Evolutionary conservation across 2,888 invertebrate species (phyloP), one percentile per base, ranked within the genome.

Genomic region (Drosophila gaucha): DNA sequence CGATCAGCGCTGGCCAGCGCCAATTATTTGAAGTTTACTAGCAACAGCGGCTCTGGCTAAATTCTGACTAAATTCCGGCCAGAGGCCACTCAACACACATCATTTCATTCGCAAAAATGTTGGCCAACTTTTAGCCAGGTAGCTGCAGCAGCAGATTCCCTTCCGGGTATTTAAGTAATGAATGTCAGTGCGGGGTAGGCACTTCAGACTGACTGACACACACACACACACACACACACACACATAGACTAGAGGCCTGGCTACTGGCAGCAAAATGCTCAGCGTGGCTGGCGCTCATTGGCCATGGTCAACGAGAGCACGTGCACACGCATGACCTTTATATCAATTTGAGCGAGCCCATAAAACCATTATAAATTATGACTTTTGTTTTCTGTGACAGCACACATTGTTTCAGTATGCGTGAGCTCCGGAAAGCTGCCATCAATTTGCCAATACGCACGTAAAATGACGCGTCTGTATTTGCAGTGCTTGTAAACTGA

Each of bases 301-400:
- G 52, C 44, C 67, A n/a, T 52, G 69, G 14, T 51, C 24, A 14
- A 60, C 10, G 54, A 1, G 46, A 43, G 73, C 71, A 72, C 73
- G 67, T 73, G 63, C 63, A 52, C 47, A 67, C 78, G 69, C 74
- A 74, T 83, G 80, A 80, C 80, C 80, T 84, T 84, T 68, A 80
- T 78, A 84, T 78, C 75, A 84, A 84, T 80, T 80, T 75, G 57
- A 80, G 84, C 72, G 72, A 55, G 36, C 49, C 71, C 74, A 56
- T 67, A 63, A 67, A 74, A 31, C 80, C 72, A 72, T 72, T 78
- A 80, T 67, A 83, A 78, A 80, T 78, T 67, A 78, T 65, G 57
- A 52, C 62, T 63, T 66, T 73, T 68, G 62, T 74, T 59, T 59
- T 46, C 30, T 52, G 35, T 31, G 66, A 67, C 56, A 64, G 71